phyloP scores from a whole-genome alignment of 2,888 invertebrate species.

The Meghimatium bilineatum region DNA sequence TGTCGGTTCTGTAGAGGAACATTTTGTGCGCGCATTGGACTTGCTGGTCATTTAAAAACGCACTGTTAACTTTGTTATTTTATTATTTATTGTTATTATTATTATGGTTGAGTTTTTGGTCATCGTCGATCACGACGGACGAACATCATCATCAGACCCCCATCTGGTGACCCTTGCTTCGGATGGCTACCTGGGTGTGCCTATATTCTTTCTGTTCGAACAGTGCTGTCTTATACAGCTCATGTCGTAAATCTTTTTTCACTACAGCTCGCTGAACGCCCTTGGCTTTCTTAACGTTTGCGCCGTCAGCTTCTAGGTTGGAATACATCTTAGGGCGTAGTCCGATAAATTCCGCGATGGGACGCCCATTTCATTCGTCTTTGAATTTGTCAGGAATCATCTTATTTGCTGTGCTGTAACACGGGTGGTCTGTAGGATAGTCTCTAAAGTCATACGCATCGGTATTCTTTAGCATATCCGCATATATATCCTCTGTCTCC shows the following conservation, averaged over 20 bases:
- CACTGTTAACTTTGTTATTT: no score
- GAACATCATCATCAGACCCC: no score
- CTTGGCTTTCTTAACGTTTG: neutral
- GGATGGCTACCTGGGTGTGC: neutral
- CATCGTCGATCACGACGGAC: no score
- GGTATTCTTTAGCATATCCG: neutral
- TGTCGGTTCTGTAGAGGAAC: no score
- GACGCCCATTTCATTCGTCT: neutral
- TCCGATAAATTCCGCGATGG: neutral
- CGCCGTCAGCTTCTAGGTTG: neutral
- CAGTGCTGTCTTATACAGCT: neutral
- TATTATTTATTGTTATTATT: no score
- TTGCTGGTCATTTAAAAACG: no score
- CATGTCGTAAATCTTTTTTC: neutral
- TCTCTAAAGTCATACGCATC: neutral
- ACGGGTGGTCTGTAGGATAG: slow-evolving; percentile 1
- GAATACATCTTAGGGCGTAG: neutral
- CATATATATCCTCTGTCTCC: neutral
- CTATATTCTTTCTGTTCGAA: neutral
- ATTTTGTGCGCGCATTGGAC: no score
- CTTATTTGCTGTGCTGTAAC: neutral
- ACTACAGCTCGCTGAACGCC: neutral
- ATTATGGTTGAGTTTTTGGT: no score
- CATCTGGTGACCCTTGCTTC: no score
- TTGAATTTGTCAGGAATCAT: neutral